Conservation (phyloP, 2,888 invertebrate genomes). For the Ferdinandea cuprea region DNA sequence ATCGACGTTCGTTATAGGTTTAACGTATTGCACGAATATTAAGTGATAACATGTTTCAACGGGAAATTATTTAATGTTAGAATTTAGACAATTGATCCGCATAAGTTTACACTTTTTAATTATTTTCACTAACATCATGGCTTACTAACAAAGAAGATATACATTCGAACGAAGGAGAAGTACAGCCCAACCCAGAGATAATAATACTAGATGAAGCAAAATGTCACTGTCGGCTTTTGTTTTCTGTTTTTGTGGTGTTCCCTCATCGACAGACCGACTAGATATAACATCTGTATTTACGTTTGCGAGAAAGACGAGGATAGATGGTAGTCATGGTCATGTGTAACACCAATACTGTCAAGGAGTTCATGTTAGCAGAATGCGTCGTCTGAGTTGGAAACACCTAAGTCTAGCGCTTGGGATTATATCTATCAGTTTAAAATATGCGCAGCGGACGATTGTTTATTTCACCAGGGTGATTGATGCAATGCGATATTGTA, state of each 20-base stretch:
- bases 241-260: slow-evolving; percentile 7
- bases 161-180: slow-evolving; percentile 20
- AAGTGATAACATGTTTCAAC: slow-evolving; percentile 24
- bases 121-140: slow-evolving; percentile 54
- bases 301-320: neutral
- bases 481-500: too few relatives aligned
- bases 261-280: slow-evolving; percentile 1
- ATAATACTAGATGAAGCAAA: slow-evolving; percentile 31
- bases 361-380: neutral
- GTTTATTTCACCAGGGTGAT: too few relatives aligned
- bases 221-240: slow-evolving; percentile 56
- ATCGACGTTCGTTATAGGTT: slow-evolving; percentile 1
- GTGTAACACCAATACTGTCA: neutral
- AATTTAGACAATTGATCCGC: slow-evolving; percentile 21
- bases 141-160: slow-evolving; percentile 56
- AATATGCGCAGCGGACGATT: too few relatives aligned
- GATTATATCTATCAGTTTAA: too few relatives aligned
- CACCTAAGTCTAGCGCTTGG: too few relatives aligned
- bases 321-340: neutral
- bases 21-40: slow-evolving; percentile 34
- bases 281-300: neutral
- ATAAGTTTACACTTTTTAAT: slow-evolving; percentile 54
- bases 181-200: slow-evolving; percentile 47
- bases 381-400: neutral
- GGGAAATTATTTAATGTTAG: slow-evolving; percentile 10